phyloP scores from a whole-genome alignment of 2,113 vertebrate genomes.

The Rostratula benghalensis region DNA sequence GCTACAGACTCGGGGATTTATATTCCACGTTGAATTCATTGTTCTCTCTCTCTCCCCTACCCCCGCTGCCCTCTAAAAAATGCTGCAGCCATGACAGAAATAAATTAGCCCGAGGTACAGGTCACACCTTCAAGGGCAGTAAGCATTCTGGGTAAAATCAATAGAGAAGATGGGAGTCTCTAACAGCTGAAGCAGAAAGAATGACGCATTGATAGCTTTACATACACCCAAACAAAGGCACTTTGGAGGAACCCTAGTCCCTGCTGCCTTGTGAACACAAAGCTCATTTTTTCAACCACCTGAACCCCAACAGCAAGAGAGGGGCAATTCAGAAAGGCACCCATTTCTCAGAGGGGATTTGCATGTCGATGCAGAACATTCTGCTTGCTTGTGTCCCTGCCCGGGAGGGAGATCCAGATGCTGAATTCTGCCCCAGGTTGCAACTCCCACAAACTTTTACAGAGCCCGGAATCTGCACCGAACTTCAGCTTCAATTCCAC shows the following conservation, averaged over 20 bases:
- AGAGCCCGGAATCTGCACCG: neutral
- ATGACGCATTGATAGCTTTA: slow-evolving; percentile 61
- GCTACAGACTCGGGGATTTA: slow-evolving; percentile 52
- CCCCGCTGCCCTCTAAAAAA: slow-evolving; percentile 45
- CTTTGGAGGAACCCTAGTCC: slow-evolving; percentile 33
- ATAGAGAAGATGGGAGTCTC: slow-evolving; percentile 71
- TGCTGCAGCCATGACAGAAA: slow-evolving; percentile 77
- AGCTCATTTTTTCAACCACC: slow-evolving; percentile 52
- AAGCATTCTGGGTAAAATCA: slow-evolving; percentile 73
- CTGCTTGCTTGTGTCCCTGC: neutral
- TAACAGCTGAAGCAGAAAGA: slow-evolving; percentile 71
- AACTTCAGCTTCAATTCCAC: neutral
- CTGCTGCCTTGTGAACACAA: slow-evolving; percentile 1
- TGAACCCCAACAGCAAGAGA: slow-evolving; percentile 43
- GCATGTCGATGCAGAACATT: neutral
- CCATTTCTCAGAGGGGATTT: neutral
- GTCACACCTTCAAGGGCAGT: slow-evolving; percentile 79
- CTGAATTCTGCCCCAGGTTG: neutral
- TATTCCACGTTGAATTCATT: slow-evolving; percentile 61
- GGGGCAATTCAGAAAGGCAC: slow-evolving; percentile 28
- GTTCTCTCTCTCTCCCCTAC: slow-evolving; percentile 7
- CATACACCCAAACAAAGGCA: slow-evolving; percentile 71
- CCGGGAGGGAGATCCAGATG: neutral
- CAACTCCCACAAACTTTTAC: neutral
- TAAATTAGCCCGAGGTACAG: slow-evolving; percentile 78